Conservation (phyloP, 2,113 vertebrate genomes). For the Plecotus auritus region DNA sequence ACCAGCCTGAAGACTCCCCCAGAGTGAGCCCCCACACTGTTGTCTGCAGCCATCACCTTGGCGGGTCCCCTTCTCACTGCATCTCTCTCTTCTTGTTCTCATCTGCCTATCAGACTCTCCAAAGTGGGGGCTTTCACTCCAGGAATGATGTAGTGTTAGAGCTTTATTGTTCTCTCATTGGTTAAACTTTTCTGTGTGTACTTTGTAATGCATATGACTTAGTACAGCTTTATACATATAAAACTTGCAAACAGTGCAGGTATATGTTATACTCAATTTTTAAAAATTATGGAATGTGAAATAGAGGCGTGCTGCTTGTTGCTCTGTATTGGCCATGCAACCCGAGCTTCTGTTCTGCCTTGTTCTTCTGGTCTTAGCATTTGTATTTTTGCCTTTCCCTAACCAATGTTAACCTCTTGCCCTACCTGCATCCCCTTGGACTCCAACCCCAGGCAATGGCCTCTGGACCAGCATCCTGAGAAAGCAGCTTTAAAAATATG, state of each 20-base stretch:
- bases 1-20: too few relatives aligned
- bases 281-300: background rate
- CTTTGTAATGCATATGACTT: background rate
- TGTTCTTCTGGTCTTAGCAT: background rate
- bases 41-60: background rate
- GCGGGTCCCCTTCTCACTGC: background rate
- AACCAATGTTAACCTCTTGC: background rate
- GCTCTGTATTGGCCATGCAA: background rate
- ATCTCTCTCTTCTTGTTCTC: background rate
- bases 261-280: background rate
- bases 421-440: background rate
- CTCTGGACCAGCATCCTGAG: background rate
- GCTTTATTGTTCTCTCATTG: background rate
- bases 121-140: background rate
- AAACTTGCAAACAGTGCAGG: background rate
- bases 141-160: background rate
- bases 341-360: background rate
- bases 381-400: background rate
- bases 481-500: background rate
- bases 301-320: accelerated
- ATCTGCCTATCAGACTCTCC: background rate
- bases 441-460: background rate
- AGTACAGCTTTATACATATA: background rate
- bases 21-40: background rate
- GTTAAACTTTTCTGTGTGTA: background rate